phyloP scores from a whole-genome alignment of 2,888 invertebrate species.

The Melanophora roralis region DNA sequence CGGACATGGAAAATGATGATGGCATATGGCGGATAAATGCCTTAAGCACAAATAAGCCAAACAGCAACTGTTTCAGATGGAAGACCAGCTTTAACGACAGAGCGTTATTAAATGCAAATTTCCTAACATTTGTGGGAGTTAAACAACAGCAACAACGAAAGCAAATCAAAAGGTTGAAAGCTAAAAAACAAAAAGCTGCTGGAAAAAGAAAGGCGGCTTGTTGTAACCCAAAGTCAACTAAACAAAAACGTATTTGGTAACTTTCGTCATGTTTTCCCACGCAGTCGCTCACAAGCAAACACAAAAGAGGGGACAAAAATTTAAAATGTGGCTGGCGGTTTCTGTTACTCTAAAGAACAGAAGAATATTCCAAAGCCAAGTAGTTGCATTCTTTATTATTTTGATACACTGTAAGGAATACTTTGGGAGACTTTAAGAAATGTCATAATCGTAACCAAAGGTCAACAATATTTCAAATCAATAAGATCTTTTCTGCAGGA shows the following conservation, averaged over 20 bases:
- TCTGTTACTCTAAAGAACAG: not conserved
- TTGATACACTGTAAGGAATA: too few relatives aligned
- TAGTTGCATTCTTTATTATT: not conserved
- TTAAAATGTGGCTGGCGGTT: conserved; percentile 17
- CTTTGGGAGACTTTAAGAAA: conserved; percentile 32
- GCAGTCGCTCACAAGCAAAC: conserved; percentile 60
- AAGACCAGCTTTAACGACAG: not conserved
- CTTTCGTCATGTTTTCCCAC: conserved; percentile 67
- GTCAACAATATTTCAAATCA: too few relatives aligned
- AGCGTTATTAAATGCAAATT: conserved; percentile 54
- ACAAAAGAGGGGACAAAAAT: conserved; percentile 6
- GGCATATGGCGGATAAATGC: conserved; percentile 61
- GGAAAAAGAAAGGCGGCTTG: conserved; percentile 47
- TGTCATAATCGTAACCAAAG: too few relatives aligned
- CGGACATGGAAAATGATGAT: conserved; percentile 59
- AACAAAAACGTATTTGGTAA: conserved; percentile 44
- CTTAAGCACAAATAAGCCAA: conserved; percentile 8
- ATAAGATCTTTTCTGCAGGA: too few relatives aligned
- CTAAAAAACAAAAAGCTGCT: not conserved
- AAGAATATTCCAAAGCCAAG: not conserved
- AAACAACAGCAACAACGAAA: conserved; percentile 3
- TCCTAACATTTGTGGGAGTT: conserved; percentile 49
- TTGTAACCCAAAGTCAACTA: conserved; percentile 41
- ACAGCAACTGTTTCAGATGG: not conserved
- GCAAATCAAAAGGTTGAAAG: not conserved